phyloP scores from a whole-genome alignment of 2,888 invertebrate species.

The Camptogramma bilineatum region DNA sequence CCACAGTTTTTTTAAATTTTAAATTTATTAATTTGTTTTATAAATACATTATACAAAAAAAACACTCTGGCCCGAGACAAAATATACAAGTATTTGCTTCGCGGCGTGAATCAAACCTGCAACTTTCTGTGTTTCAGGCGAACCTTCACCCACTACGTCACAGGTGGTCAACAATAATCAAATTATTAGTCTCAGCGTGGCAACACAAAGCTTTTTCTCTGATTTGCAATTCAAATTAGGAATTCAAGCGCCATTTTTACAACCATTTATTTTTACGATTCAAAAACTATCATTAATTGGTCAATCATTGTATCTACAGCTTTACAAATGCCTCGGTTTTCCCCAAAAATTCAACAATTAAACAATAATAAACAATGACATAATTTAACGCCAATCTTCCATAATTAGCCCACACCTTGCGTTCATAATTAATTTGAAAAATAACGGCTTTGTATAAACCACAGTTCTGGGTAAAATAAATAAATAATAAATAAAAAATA shows the following conservation, averaged over 20 bases:
- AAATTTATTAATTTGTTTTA: too few relatives aligned
- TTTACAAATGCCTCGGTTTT: conserved; percentile 2
- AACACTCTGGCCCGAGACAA: too few relatives aligned
- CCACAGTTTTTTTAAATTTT: too few relatives aligned
- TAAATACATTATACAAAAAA: too few relatives aligned
- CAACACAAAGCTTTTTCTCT: conserved; percentile 7
- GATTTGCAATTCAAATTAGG: conserved; percentile 22
- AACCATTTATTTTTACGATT: conserved; percentile 12
- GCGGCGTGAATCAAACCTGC: too few relatives aligned
- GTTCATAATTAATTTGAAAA: conserved; percentile 21
- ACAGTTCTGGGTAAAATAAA: conserved; percentile 26
- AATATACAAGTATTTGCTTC: too few relatives aligned
- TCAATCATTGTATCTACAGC: conserved; percentile 21
- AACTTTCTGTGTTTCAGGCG: too few relatives aligned
- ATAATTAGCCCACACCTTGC: conserved; percentile 34
- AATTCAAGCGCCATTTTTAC: conserved; percentile 19
- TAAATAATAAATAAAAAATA: conserved; percentile 28
- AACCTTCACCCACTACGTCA: too few relatives aligned
- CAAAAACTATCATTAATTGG: conserved; percentile 16
- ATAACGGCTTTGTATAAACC: conserved; percentile 23
- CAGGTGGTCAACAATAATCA: too few relatives aligned
- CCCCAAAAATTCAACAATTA: conserved; percentile 23
- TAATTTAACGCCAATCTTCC: conserved; percentile 31
- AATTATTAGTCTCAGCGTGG: background rate
- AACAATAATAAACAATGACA: conserved; percentile 23